Conservation (phyloP, 1,140 invertebrate species). For the Neotoxoptera formosana region DNA sequence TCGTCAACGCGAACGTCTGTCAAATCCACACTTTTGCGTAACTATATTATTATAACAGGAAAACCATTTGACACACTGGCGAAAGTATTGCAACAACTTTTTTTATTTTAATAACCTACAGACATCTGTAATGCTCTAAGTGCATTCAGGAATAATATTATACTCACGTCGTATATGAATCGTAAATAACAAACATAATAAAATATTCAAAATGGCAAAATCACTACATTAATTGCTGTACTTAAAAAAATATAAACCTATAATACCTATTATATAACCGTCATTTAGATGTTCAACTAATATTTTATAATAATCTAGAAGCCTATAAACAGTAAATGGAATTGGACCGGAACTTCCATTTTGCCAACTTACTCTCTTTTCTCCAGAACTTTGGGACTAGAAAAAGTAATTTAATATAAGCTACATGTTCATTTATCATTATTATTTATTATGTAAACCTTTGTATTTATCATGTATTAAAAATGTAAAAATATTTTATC, state of each 20-base stretch:
- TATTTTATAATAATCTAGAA: neutral
- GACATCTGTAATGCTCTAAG: neutral
- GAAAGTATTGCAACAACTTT: neutral
- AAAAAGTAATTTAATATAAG: neutral
- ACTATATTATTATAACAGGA: neutral
- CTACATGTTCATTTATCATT: neutral
- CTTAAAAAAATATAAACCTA: neutral
- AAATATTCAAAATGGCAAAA: neutral
- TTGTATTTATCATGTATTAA: neutral
- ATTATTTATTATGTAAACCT: neutral
- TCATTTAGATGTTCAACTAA: neutral
- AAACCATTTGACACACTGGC: neutral
- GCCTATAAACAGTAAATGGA: neutral
- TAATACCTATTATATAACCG: neutral
- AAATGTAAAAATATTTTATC: neutral
- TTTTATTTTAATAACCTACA: neutral
- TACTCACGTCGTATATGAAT: neutral
- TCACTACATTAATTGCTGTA: neutral
- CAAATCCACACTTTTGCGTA: slow-evolving; percentile 21
- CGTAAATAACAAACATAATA: neutral
- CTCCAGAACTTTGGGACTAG: neutral
- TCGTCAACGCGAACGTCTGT: neutral
- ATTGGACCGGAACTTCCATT: neutral
- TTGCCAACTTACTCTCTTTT: neutral
- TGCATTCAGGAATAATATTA: neutral